These are phyloP conservation scores for Neosilurus mollespiculum DNA, from an alignment of 2,797 vertebrate species.

Conservation along the genomic window DNA sequence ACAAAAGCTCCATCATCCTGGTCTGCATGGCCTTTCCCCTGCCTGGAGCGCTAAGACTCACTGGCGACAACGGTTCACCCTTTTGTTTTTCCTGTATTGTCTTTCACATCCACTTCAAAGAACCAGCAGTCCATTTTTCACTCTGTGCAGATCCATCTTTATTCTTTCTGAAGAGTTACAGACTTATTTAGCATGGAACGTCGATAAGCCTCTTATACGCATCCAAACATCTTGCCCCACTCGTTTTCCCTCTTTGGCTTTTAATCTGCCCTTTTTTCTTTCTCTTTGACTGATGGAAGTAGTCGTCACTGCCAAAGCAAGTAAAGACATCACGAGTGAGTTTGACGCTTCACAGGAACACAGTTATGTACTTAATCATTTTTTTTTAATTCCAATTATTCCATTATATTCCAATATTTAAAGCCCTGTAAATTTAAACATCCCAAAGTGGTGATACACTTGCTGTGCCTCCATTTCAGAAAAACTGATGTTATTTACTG, in stretches of 20 bases:
- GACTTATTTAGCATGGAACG: constrained; percentile 12
- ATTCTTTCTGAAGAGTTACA: constrained; percentile 29
- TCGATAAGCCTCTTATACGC: constrained; percentile 27
- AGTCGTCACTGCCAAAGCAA: constrained; percentile 20
- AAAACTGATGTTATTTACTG: constrained; percentile 32
- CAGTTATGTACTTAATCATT: constrained; percentile 11
- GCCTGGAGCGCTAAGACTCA: constrained; percentile 7
- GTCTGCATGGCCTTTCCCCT: neutral
- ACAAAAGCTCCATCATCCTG: neutral
- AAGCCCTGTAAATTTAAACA: constrained; percentile 31
- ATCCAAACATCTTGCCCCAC: constrained; percentile 31
- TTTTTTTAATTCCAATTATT: neutral
- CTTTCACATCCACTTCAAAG: constrained; percentile 1
- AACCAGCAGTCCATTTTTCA: constrained; percentile 22
- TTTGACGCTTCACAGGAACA: constrained; percentile 33
- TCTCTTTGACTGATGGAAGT: constrained; percentile 25
- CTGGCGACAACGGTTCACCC: constrained; percentile 17
- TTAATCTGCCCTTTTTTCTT: constrained; percentile 3
- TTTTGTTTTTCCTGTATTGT: constrained; percentile 13
- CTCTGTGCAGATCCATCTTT: constrained; percentile 10
- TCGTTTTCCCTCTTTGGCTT: neutral
- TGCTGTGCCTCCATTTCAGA: neutral
- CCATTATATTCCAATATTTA: constrained; percentile 32
- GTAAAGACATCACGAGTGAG: constrained; percentile 25
- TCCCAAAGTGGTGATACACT: neutral